Percentiles rank a stretch among this genome's conserved stretches.
These are phyloP conservation scores for Numenius phaeopus DNA, from an alignment of 2,797 vertebrate species.

Conservation along the genomic window DNA sequence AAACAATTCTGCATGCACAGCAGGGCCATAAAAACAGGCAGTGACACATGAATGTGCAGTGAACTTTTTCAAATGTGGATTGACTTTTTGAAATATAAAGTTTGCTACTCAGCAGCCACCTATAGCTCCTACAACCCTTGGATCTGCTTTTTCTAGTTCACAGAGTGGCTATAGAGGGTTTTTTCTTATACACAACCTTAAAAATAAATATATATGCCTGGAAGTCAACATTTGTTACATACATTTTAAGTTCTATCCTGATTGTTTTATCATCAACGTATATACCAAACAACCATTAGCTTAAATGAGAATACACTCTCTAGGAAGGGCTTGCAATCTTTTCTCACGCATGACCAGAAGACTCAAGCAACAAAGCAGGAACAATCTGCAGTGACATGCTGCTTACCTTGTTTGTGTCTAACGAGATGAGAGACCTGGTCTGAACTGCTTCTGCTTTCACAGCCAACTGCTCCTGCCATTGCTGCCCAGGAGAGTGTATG, in stretches of 20 bases:
- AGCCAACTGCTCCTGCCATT: neutral
- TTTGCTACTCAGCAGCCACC: conserved; percentile 14
- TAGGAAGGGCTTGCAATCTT: neutral
- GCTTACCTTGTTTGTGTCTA: neutral
- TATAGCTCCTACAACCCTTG: neutral
- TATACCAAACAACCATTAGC: neutral
- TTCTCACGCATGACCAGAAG: neutral
- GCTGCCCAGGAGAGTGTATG: neutral
- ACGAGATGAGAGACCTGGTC: neutral
- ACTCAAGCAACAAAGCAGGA: neutral
- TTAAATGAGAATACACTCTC: neutral
- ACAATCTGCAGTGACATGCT: neutral
- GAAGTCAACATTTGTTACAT: neutral
- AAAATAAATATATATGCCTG: neutral
- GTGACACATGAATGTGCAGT: conserved; percentile 60
- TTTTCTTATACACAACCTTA: neutral
- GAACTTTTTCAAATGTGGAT: conserved; percentile 40
- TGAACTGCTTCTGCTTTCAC: neutral
- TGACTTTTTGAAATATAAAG: conserved; percentile 25
- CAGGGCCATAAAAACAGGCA: conserved; percentile 62
- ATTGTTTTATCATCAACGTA: neutral
- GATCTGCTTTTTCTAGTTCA: neutral
- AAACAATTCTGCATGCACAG: conserved; percentile 57
- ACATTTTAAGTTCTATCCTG: neutral
- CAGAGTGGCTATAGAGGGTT: neutral